Conservation (phyloP, 2,113 vertebrate species). For the Salminus brasiliensis region DNA sequence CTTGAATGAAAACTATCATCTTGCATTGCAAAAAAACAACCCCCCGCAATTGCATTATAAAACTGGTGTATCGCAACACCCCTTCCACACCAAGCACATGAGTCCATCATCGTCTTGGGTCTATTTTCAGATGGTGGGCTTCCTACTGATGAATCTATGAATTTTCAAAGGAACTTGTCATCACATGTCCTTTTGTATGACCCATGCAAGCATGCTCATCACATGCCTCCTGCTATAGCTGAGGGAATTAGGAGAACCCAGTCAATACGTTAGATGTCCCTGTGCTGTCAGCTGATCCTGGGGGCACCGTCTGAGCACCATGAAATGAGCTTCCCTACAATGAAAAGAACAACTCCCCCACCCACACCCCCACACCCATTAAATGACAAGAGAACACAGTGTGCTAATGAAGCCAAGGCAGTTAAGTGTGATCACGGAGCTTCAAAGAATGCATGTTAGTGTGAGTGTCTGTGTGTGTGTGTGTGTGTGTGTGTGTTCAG, state of each 20-base stretch:
- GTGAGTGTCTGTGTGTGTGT: not conserved
- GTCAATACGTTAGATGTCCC: conserved; percentile 40
- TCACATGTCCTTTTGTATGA: conserved; percentile 38
- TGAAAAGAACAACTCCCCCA: conserved; percentile 39
- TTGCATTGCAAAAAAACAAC: no score
- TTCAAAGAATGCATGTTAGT: not conserved
- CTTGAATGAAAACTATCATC: no score
- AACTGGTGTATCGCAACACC: not conserved
- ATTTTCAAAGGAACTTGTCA: not conserved
- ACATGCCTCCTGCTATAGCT: conserved; percentile 7
- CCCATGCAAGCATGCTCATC: conserved; percentile 26
- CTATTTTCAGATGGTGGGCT: not conserved
- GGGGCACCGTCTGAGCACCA: conserved; percentile 2
- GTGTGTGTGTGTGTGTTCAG: not conserved
- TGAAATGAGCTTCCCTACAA: conserved; percentile 44
- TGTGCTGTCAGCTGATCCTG: conserved; percentile 45
- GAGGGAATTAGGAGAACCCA: conserved; percentile 38
- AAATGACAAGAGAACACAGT: conserved; percentile 57
- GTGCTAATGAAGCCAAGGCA: conserved; percentile 40
- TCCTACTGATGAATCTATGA: not conserved
- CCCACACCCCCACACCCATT: no score
- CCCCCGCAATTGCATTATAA: not conserved
- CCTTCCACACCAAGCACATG: not conserved
- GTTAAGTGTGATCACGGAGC: conserved; percentile 30
- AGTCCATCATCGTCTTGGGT: not conserved